Evolutionary conservation across 2,113 vertebrate genomes (phyloP), one percentile per base, ranked within the genome.

Genomic region (Corvus cornix): DNA sequence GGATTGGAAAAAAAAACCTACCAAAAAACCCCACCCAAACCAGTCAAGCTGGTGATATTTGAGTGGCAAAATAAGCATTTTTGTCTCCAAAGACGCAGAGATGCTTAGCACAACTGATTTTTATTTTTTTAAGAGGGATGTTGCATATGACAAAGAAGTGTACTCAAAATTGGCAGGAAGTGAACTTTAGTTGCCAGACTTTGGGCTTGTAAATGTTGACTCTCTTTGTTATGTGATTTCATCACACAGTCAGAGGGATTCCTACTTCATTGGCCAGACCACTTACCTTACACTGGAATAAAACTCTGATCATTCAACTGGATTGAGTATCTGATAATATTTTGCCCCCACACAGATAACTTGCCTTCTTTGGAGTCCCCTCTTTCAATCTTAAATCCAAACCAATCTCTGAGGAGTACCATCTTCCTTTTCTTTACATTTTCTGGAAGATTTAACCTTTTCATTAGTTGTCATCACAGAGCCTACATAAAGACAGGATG

Each of bases 21-120:
- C 15, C 10, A 28, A 84, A 63, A 73, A 48, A 9, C 0, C 0
- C 8, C 41, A 41, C 10, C 6, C n/a, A 64, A 33, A 56, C 44
- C 51, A 53, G 6, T 66, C 27, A 76, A 31, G 4, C 12, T 37
- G 62, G 5, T 69, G 63, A 35, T 70, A 74, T 13, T 69, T 62
- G 27, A 28, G 19, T 81, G 7, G 4, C 11, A 56, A 56, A 67
- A 60, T 13, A 35, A 4, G 5, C 4, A 7, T 21, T 89, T 82
- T 52, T 24, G 26, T 82, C 37, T 27, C 23, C 35, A 64, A 37
- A 78, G 41, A 52, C 6, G 33, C 4, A 6, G 23, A 63, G 23
- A 18, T 67, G 11, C 20, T 81, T 70, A 63, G 33, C 11, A 46
- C 8, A 3, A 3, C 10, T 31, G 35, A 10, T 49, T 46, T 43